phyloP scores from a whole-genome alignment of 2,888 invertebrate genomes.

The Leptinotarsa juncta region DNA sequence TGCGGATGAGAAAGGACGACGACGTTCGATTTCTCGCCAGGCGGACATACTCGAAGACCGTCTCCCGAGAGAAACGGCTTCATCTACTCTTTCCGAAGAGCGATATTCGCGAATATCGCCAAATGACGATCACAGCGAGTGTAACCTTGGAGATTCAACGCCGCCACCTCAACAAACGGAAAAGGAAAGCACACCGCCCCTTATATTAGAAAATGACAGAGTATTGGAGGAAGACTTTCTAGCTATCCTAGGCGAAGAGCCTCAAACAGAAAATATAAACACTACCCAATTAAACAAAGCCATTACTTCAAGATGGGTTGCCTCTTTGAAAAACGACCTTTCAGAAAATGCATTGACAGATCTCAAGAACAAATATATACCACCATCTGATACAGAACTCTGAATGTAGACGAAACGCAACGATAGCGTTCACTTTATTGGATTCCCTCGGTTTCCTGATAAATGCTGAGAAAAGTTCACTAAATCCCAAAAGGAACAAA shows the following conservation, averaged over 20 bases:
- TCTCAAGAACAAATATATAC: too few relatives aligned
- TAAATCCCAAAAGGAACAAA: slow-evolving; percentile 31
- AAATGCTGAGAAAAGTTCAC: slow-evolving; percentile 41
- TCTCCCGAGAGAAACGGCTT: background rate
- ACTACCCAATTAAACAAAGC: too few relatives aligned
- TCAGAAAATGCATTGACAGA: too few relatives aligned
- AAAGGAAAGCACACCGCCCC: background rate
- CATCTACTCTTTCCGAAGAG: background rate
- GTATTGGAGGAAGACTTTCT: background rate
- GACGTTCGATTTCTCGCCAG: background rate
- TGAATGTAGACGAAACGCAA: slow-evolving; percentile 17
- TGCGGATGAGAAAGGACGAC: background rate
- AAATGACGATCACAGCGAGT: background rate
- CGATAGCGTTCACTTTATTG: slow-evolving; percentile 7
- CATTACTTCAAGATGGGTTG: too few relatives aligned
- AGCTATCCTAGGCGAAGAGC: background rate
- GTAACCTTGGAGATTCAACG: background rate
- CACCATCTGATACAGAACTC: background rate
- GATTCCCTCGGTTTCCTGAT: slow-evolving; percentile 40
- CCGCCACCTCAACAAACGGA: background rate
- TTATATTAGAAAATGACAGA: background rate
- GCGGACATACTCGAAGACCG: background rate
- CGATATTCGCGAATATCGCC: background rate
- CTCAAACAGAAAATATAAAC: too few relatives aligned
- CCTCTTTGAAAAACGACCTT: too few relatives aligned